Evolutionary conservation across 2,797 vertebrate genomes (phyloP), one percentile per base, ranked within the genome.

Genomic region (Pseudomugil gertrudae): DNA sequence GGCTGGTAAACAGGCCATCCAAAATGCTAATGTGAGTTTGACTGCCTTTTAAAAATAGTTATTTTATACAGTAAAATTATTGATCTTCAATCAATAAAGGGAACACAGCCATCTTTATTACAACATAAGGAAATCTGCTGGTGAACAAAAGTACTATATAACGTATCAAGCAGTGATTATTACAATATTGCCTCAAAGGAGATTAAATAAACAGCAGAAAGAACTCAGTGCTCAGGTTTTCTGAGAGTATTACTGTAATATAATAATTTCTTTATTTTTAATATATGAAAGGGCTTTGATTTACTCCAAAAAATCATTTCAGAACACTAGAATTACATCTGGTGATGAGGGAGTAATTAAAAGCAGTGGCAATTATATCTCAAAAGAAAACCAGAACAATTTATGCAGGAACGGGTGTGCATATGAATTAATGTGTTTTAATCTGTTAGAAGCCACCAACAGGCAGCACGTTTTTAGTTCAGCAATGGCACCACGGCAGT

Each of bases 311-410:
- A 65, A 50, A 8, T 66, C 57, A 45, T 40, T 43, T 50, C 67
- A 61, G 50, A 72, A 69, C 55, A 23, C 29, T 47, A 19, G 63
- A 38, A 83, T 78, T 76, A 74, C 79, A 78, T 48, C 23, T 48
- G 53, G 53, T 48, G 70, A 74, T 58, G 48, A 52, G 66, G 72
- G 35, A 55, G 9, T 79, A 67, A 83, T 83, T 81, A 79, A 71
- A 72, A 81, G 53, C 5, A 17, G 65, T 19, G 40, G 47, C 60
- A 72, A 66, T 79, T 68, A 43, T 26, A 24, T 57, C 74, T 51
- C 1, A 45, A 56, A 29, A 58, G 50, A 40, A n/a, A 43, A 55
- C 8, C 17, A 36, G 35, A 29, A 52, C 0, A 1, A 53, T 32
- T 29, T 24, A 9, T 38, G 50, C 33, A 21, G 14, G 23, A 63